Base-by-base conservation (phyloP, 2,888 invertebrate genomes). In the Melinaea menophilus region DNA sequence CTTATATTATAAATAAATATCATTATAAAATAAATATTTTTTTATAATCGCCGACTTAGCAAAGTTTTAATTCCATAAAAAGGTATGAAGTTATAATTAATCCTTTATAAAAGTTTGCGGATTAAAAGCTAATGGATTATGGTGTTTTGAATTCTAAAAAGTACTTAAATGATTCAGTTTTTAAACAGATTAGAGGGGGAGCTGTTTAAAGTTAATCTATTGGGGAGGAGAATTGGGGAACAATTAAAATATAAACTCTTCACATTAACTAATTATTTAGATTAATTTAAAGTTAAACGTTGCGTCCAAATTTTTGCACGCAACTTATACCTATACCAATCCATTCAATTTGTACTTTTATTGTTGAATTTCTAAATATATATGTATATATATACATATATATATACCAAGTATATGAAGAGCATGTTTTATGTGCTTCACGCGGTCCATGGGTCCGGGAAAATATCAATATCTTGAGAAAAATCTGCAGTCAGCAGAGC, bases 391-490 rank as follows among this genome's bases (percentile, higher is more conserved):
- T n/a, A n/a, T n/a, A n/a, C n/a, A n/a, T n/a, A n/a, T n/a, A 51
- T 51, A 51, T 9, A 31, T 31, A 31, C 5, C 3, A 5, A 22
- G 31, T 51, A 11, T 31, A 51, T 51, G 3, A 51, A 31, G 11
- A 7, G 31, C n/a, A 51, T 51, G 31, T 51, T 51, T 31, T 31
- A 51, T 31, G 31, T 41, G 41, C 41, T 31, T 31, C 22, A 31
- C 31, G 22, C 51, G 31, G 31, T 51, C 31, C 51, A 31, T 7
- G 9, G 41, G 37, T 37, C 4, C 4, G 55, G n/a, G 46, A 31
- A 55, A 82, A 84, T 84, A 84, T 82, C 81, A 82, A 85, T 84
- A 83, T 82, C 82, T 76, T 71, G 71, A 77, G 80, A 82, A 82
- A 83, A 83, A 84, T 84, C 82, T 80, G 79, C 75, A 76, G 77